These are phyloP conservation scores for Bombylius discolor DNA, from an alignment of 2,888 invertebrate genomes.

Conservation along the genomic window DNA sequence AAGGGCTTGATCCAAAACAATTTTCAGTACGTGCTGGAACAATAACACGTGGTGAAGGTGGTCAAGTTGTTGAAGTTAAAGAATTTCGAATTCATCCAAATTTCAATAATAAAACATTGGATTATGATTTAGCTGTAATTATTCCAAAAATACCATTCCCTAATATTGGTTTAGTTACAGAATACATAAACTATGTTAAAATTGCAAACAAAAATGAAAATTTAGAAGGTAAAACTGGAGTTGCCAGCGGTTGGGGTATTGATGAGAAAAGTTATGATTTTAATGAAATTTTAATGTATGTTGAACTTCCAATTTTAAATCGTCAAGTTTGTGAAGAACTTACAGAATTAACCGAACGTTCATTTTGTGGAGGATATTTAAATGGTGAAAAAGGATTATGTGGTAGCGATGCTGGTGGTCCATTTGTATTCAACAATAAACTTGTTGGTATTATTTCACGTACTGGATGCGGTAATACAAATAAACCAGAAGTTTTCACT, in stretches of 20 bases:
- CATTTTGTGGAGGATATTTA: too few relatives aligned
- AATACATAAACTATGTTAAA: background rate
- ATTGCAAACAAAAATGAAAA: background rate
- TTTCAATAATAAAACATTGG: background rate
- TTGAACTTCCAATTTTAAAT: conserved; percentile 36
- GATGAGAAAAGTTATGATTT: background rate
- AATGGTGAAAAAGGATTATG: conserved; percentile 9
- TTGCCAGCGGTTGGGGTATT: background rate
- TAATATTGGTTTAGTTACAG: background rate
- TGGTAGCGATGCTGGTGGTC: conserved; percentile 13
- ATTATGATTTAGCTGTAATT: background rate
- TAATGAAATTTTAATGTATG: conserved; percentile 29
- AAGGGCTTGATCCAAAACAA: background rate
- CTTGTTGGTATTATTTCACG: conserved; percentile 12
- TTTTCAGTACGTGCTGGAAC: too few relatives aligned
- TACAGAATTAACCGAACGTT: too few relatives aligned
- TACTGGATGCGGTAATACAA: conserved; percentile 11
- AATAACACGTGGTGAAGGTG: background rate
- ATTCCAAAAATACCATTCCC: background rate
- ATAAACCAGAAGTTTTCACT: conserved; percentile 15
- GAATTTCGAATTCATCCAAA: background rate
- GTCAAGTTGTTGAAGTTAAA: background rate
- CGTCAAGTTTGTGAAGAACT: conserved; percentile 29
- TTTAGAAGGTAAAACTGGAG: background rate
- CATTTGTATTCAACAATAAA: conserved; percentile 4